These are phyloP conservation scores for Heteromyza rotundicornis DNA, from an alignment of 2,888 invertebrate species.

Conservation along the genomic window DNA sequence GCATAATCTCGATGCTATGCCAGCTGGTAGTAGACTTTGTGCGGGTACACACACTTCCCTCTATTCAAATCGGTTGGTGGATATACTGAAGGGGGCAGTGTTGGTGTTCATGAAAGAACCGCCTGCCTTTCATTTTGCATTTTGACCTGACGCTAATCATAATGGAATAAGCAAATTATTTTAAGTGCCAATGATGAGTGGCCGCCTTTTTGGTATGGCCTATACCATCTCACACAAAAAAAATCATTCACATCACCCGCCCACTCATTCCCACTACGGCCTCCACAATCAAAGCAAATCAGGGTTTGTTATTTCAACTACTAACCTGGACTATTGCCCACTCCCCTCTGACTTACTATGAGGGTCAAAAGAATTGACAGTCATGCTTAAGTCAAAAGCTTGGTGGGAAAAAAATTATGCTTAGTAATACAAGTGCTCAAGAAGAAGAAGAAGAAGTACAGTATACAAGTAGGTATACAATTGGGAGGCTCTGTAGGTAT, in stretches of 20 bases:
- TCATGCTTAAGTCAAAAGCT: neutral
- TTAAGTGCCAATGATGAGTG: constrained; percentile 24
- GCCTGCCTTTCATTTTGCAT: too few relatives aligned
- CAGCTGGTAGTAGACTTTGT: neutral
- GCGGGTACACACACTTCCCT: too few relatives aligned
- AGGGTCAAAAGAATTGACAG: constrained; percentile 1
- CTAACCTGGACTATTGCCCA: too few relatives aligned
- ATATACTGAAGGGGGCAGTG: too few relatives aligned
- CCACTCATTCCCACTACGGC: neutral
- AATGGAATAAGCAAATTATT: constrained; percentile 33
- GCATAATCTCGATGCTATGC: neutral
- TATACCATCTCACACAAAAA: neutral
- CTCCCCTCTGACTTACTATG: neutral
- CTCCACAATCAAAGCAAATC: neutral
- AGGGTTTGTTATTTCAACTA: neutral
- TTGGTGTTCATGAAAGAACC: too few relatives aligned
- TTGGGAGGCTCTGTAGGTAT: neutral
- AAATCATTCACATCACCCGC: neutral
- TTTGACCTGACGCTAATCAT: constrained; percentile 19
- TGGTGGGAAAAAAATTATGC: neutral
- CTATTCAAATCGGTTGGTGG: too few relatives aligned
- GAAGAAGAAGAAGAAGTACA: neutral
- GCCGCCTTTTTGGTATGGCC: neutral
- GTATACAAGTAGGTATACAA: too few relatives aligned
- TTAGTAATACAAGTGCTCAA: neutral